A percentile compares a stretch with the other conserved stretches of the same genome.
phyloP scores from a whole-genome alignment of 2,888 invertebrate species.

The Diogma glabrata region DNA sequence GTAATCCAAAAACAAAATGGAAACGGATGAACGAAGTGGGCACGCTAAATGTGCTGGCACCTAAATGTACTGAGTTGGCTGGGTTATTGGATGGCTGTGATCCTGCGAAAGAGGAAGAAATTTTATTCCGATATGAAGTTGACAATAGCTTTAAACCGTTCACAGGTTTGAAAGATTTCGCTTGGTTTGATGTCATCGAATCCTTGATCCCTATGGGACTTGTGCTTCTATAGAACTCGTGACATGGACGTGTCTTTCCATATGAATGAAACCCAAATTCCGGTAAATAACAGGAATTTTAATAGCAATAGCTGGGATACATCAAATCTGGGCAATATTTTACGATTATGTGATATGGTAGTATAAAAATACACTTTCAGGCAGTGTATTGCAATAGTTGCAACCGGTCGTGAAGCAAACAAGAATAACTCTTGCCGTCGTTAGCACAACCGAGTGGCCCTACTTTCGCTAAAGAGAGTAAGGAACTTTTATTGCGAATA shows the following conservation, averaged over 20 bases:
- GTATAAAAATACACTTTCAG: constrained; percentile 48
- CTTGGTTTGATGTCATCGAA: neutral
- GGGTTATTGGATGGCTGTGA: too few species aligned
- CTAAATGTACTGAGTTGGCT: constrained; percentile 43
- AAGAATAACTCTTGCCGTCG: too few species aligned
- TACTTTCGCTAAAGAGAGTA: constrained; percentile 44
- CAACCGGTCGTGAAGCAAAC: too few species aligned
- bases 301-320: constrained; percentile 86
- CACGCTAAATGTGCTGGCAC: constrained; percentile 30
- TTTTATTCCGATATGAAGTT: too few species aligned
- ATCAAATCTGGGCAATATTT: constrained; percentile 87
- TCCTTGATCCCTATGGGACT: constrained; percentile 87
- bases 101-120: too few species aligned
- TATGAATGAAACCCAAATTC: constrained; percentile 36
- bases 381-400: too few species aligned
- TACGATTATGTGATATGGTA: constrained; percentile 62
- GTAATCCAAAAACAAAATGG: too few species aligned
- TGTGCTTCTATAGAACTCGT: constrained; percentile 53
- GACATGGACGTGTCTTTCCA: constrained; percentile 55
- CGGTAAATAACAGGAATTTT: constrained; percentile 48
- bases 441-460: constrained; percentile 84
- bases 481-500: constrained; percentile 75
- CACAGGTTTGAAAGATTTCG: constrained; percentile 22
- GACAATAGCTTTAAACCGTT: constrained; percentile 16
- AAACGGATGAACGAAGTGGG: too few species aligned